Evolutionary conservation across 2,797 vertebrate genomes (phyloP).

Genomic region (Phoebastria nigripes): DNA sequence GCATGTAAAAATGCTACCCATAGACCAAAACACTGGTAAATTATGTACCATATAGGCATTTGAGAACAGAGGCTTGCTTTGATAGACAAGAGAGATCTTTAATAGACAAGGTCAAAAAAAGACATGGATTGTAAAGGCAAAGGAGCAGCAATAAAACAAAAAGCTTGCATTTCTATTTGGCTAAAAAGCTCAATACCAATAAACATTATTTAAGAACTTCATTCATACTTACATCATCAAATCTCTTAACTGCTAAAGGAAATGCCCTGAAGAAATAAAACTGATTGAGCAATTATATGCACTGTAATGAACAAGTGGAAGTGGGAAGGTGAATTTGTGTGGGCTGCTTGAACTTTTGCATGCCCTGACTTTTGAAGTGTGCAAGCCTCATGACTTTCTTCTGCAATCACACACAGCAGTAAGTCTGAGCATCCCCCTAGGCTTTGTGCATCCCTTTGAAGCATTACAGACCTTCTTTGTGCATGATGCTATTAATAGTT

Average conservation of each 20-base stretch:
- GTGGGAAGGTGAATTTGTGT: background rate
- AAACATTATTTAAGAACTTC: background rate
- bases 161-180: background rate
- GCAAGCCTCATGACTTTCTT: background rate
- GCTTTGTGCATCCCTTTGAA: background rate
- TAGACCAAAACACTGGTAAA: background rate
- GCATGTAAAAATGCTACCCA: background rate
- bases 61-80: background rate
- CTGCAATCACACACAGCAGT: background rate
- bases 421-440: background rate
- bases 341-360: background rate
- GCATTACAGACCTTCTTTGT: background rate
- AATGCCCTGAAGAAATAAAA: background rate
- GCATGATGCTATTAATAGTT: background rate
- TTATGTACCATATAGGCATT: background rate
- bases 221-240: constrained; percentile 1
- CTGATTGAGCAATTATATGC: background rate
- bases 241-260: background rate
- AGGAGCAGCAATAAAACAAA: background rate
- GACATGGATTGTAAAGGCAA: background rate
- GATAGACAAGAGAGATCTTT: background rate
- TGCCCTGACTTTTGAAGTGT: background rate
- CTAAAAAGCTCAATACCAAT: background rate
- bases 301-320: background rate
- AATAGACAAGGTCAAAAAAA: background rate